Conservation (phyloP, 1,140 invertebrate genomes). For the fruit fly (Drosophila melanogaster) region DNA sequence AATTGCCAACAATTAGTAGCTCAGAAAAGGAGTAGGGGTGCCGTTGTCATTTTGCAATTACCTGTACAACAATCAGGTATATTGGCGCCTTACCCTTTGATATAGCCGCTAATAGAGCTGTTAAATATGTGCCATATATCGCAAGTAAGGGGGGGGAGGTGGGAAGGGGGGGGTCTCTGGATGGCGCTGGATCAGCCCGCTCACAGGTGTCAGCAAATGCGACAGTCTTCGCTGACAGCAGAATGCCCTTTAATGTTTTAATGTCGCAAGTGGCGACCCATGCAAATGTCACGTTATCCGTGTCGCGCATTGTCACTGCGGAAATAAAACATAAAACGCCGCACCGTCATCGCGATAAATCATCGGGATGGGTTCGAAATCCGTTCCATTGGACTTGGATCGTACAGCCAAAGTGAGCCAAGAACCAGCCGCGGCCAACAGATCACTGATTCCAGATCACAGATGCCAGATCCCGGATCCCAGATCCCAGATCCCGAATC, state of each 20-base stretch:
- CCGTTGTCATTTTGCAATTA: conserved; percentile 18
- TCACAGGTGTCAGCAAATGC: conserved; percentile 65
- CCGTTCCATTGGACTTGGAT: conserved; percentile 1
- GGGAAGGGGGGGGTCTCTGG: no score
- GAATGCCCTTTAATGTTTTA: conserved; percentile 82
- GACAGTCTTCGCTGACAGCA: conserved; percentile 60
- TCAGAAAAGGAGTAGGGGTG: neutral
- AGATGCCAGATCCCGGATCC: neutral
- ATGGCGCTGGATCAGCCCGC: conserved; percentile 12
- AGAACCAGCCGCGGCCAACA: conserved; percentile 2
- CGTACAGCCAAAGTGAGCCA: conserved; percentile 2
- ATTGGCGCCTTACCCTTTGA: conserved; percentile 58
- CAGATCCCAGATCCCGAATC: conserved; percentile 1
- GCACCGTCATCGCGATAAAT: conserved; percentile 71
- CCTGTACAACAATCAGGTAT: conserved; percentile 52
- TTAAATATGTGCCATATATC: no score
- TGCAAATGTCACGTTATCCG: conserved; percentile 70
- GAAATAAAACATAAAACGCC: conserved; percentile 80
- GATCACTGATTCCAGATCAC: neutral
- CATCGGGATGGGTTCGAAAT: conserved; percentile 47
- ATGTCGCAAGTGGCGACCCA: conserved; percentile 71
- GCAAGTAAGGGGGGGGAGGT: neutral
- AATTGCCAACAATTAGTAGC: conserved; percentile 66
- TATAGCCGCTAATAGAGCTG: conserved; percentile 54
- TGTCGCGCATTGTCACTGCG: conserved; percentile 64